Conservation (phyloP, 53 echinoderm and acorn worm species). For the Arbacia lixula region DNA sequence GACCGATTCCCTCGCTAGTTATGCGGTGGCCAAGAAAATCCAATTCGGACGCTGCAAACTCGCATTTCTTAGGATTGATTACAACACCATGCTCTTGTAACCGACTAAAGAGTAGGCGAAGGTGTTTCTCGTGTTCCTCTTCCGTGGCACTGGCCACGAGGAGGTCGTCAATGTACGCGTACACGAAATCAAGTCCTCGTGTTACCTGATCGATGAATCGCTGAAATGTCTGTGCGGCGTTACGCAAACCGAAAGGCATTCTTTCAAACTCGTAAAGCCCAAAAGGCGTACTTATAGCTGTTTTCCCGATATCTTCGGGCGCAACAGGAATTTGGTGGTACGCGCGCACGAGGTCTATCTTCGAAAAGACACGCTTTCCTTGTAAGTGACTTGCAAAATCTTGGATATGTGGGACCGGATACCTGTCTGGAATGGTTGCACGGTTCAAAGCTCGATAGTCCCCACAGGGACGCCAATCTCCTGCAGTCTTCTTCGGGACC, state of each 20-base stretch:
- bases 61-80: constrained; percentile 54
- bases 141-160: constrained; percentile 33
- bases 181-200: constrained; percentile 36
- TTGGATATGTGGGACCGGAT: constrained; percentile 51
- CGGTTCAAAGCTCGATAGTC: constrained; percentile 49
- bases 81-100: constrained; percentile 52
- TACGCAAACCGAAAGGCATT: constrained; percentile 72
- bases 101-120: constrained; percentile 41
- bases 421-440: constrained; percentile 24
- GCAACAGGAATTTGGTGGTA: constrained; percentile 57
- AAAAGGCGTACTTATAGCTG: constrained; percentile 60
- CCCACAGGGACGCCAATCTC: constrained; percentile 60
- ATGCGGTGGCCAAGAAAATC: too few species aligned
- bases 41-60: constrained; percentile 8
- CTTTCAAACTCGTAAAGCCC: constrained; percentile 61
- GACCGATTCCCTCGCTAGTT: too few species aligned
- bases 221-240: constrained; percentile 62
- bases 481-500: constrained; percentile 44
- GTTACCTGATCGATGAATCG: constrained; percentile 57
- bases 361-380: constrained; percentile 28
- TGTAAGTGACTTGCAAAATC: constrained; percentile 37
- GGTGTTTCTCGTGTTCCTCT: constrained; percentile 37
- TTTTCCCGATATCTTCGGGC: too few species aligned
- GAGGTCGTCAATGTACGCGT: constrained; percentile 62
- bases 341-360: constrained; percentile 38